These are phyloP conservation scores for Hippoglossus stenolepis DNA, from an alignment of 2,113 vertebrate genomes.

Conservation along the genomic window DNA sequence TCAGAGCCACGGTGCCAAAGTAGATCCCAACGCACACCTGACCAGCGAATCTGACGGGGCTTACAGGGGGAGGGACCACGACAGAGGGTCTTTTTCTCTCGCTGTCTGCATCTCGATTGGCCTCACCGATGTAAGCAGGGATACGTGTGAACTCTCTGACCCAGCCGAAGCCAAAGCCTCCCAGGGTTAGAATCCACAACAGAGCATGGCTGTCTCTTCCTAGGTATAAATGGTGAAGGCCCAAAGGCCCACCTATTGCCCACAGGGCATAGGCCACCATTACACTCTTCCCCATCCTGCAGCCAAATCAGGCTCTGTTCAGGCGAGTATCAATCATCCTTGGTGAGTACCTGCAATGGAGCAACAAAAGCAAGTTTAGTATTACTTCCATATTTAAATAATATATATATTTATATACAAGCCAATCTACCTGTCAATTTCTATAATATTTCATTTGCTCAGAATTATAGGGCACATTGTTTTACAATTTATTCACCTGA, in stretches of 20 bases:
- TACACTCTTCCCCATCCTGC: slow-evolving; percentile 86
- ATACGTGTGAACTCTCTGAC: slow-evolving; percentile 88
- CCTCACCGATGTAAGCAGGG: slow-evolving; percentile 86
- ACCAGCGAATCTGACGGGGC: slow-evolving; percentile 81
- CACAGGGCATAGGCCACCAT: slow-evolving; percentile 87
- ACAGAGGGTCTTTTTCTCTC: slow-evolving; percentile 34
- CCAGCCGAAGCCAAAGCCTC: slow-evolving; percentile 90
- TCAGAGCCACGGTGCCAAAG: slow-evolving; percentile 86
- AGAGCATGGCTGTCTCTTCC: slow-evolving; percentile 90
- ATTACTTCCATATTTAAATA: neutral
- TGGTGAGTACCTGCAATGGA: slow-evolving; percentile 41
- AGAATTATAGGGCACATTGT: neutral
- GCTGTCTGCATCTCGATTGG: slow-evolving; percentile 70
- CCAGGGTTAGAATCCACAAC: slow-evolving; percentile 91
- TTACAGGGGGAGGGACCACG: slow-evolving; percentile 67
- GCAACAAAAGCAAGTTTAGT: neutral
- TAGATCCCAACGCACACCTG: slow-evolving; percentile 89
- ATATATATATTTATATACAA: neutral
- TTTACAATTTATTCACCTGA: neutral
- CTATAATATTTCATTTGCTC: neutral
- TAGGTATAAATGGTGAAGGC: slow-evolving; percentile 93
- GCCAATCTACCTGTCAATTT: neutral
- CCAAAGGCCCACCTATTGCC: slow-evolving; percentile 87
- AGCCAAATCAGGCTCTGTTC: slow-evolving; percentile 36
- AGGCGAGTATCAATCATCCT: slow-evolving; percentile 35